These are phyloP conservation scores for Dicyrtoma fusca DNA, from an alignment of 2,888 invertebrate species.

Conservation along the genomic window DNA sequence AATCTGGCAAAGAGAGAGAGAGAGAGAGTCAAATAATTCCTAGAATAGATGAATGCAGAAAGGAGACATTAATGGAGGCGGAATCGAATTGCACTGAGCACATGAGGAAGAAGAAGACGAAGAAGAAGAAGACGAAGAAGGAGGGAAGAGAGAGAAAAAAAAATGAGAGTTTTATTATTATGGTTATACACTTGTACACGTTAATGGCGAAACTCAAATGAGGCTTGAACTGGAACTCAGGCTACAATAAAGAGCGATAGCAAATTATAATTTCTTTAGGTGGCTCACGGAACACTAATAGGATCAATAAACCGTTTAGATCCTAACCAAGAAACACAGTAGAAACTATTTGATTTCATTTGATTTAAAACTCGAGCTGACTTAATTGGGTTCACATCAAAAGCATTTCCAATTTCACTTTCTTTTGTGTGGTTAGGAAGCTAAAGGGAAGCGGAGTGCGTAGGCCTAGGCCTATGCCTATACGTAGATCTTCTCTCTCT, in stretches of 20 bases:
- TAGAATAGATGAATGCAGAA: constrained; percentile 19
- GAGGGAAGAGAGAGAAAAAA: constrained; percentile 14
- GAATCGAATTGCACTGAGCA: constrained; percentile 23
- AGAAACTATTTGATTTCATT: constrained; percentile 34
- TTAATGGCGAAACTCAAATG: constrained; percentile 30
- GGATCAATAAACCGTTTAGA: constrained; percentile 36
- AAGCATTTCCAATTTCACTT: constrained; percentile 44
- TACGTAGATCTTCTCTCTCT: neutral
- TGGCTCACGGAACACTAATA: constrained; percentile 32
- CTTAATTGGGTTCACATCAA: constrained; percentile 47
- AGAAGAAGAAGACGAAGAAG: neutral
- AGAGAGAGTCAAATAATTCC: constrained; percentile 21
- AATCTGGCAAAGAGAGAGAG: constrained; percentile 29
- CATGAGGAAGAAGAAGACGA: neutral
- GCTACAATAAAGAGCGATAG: constrained; percentile 31
- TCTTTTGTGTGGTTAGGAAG: constrained; percentile 34
- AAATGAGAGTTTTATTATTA: constrained; percentile 32
- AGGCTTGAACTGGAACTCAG: constrained; percentile 29
- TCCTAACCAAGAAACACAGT: constrained; percentile 22
- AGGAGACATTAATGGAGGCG: constrained; percentile 24
- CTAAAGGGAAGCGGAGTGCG: neutral
- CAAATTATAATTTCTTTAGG: constrained; percentile 36
- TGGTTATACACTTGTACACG: constrained; percentile 25
- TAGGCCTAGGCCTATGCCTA: neutral
- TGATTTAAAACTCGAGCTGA: constrained; percentile 37